Conservation (phyloP, 2,797 vertebrate species). For the Ptychobarbus kaznakovi region DNA sequence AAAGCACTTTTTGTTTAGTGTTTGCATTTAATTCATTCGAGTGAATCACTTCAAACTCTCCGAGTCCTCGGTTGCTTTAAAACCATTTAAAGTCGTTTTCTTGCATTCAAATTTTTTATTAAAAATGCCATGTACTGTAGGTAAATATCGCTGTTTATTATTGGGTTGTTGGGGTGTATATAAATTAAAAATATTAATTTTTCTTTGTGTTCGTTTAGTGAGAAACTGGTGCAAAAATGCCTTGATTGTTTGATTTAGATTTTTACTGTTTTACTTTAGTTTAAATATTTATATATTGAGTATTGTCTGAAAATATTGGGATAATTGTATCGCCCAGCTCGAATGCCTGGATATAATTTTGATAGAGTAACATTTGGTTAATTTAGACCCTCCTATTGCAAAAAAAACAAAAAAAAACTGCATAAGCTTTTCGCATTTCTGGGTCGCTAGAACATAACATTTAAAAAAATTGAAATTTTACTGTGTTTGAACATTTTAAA, state of each 20-base stretch:
- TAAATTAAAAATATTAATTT: not conserved
- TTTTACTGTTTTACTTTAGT: not conserved
- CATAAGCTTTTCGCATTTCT: not conserved
- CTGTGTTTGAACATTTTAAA: not conserved
- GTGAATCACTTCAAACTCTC: not conserved
- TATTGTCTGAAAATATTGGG: slow-evolving; percentile 10
- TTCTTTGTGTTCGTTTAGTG: not conserved
- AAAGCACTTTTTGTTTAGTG: not conserved
- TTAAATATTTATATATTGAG: not conserved
- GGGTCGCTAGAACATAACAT: too few relatives aligned
- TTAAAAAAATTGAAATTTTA: too few relatives aligned
- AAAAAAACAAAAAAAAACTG: too few relatives aligned
- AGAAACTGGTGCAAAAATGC: not conserved
- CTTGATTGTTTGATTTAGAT: not conserved
- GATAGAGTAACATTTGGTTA: not conserved
- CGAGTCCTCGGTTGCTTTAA: too few relatives aligned
- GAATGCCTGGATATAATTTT: not conserved
- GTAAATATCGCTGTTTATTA: slow-evolving; percentile 16
- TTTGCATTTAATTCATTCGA: not conserved
- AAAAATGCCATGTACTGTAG: not conserved
- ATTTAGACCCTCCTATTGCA: not conserved
- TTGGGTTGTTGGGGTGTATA: not conserved
- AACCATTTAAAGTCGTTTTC: not conserved
- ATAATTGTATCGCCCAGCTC: slow-evolving; percentile 6
- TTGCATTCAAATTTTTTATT: not conserved